Conservation (phyloP, 2,113 vertebrate genomes). For the Lepus timidus region DNA sequence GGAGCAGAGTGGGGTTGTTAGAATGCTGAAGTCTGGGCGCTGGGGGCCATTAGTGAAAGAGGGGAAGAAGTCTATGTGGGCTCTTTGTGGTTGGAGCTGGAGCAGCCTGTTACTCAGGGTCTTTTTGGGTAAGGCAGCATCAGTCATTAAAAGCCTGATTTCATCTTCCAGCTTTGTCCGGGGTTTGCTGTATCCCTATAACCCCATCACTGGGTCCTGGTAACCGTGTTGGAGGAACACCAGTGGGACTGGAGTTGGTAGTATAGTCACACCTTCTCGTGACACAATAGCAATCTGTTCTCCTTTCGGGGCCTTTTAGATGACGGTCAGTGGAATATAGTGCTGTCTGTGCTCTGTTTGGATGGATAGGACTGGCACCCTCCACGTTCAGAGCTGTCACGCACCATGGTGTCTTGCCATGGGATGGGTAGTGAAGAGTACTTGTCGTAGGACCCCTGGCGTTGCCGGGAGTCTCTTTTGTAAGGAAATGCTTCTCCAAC, state of each 20-base stretch:
- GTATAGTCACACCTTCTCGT: neutral
- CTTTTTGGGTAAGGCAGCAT: neutral
- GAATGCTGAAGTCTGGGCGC: neutral
- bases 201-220: accelerated
- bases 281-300: neutral
- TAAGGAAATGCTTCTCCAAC: neutral
- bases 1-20: conserved; percentile 50
- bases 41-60: neutral
- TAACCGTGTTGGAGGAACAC: conserved; percentile 22
- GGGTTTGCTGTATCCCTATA: neutral
- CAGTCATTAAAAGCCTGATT: neutral
- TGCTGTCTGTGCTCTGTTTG: neutral
- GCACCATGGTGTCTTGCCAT: accelerated
- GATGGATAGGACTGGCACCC: neutral
- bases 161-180: neutral
- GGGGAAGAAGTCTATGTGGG: neutral
- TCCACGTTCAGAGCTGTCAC: neutral
- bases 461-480: neutral
- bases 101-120: neutral
- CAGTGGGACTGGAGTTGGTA: neutral
- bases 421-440: neutral
- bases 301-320: conserved; percentile 12
- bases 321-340: neutral
- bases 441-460: neutral
- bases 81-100: neutral